Conservation (phyloP, 2,888 invertebrate species). For the Oxyscelio sp. region DNA sequence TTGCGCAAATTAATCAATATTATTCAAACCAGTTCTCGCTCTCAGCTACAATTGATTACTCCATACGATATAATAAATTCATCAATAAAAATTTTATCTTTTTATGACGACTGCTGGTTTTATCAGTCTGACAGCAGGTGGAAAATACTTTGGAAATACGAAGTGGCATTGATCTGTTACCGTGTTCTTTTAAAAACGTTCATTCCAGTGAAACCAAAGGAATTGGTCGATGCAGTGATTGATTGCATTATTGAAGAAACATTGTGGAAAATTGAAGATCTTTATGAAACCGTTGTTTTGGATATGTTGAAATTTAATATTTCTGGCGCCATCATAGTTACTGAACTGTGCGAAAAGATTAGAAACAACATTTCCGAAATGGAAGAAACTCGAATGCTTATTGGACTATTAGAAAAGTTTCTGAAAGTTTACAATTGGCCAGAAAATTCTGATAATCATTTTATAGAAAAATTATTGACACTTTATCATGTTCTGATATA, state of each 20-base stretch:
- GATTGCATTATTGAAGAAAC: slow-evolving; percentile 86
- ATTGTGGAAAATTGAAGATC: slow-evolving; percentile 88
- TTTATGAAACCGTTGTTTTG: slow-evolving; percentile 85
- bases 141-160: slow-evolving; percentile 78
- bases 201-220: slow-evolving; percentile 82
- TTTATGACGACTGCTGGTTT: slow-evolving; percentile 76
- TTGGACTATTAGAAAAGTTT: slow-evolving; percentile 89
- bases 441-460: slow-evolving; percentile 87
- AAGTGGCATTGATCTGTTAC: slow-evolving; percentile 79
- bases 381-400: slow-evolving; percentile 88
- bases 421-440: slow-evolving; percentile 89
- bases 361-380: slow-evolving; percentile 81
- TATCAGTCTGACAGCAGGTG: slow-evolving; percentile 68
- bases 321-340: slow-evolving; percentile 74
- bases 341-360: slow-evolving; percentile 80
- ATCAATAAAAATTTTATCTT: slow-evolving; percentile 78
- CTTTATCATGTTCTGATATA: slow-evolving; percentile 89
- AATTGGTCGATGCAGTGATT: slow-evolving; percentile 85
- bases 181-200: slow-evolving; percentile 78
- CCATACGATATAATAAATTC: slow-evolving; percentile 77
- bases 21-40: slow-evolving; percentile 72
- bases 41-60: slow-evolving; percentile 76
- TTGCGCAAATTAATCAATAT: slow-evolving; percentile 76
- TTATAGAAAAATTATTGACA: slow-evolving; percentile 89
- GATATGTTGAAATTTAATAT: slow-evolving; percentile 81